A percentile compares a stretch with the other conserved stretches of the same genome.
Conservation (phyloP, 2,113 vertebrate species). For the Sapajus apella region DNA sequence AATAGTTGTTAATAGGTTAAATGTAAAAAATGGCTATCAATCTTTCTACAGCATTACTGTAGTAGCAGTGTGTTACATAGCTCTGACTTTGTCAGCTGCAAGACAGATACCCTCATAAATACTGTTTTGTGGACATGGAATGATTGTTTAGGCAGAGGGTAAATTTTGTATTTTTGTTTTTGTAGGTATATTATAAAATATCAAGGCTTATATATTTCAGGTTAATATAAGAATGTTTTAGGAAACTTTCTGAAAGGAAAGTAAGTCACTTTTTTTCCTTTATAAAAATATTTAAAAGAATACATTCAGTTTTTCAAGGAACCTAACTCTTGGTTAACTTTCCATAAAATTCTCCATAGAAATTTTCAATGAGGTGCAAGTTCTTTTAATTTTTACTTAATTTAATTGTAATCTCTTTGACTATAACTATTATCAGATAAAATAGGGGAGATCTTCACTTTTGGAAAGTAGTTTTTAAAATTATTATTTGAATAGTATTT, state of each 20-base stretch:
- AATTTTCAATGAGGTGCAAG: not conserved
- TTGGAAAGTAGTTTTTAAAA: slow-evolving; percentile 28
- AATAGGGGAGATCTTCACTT: not conserved
- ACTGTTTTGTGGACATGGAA: not conserved
- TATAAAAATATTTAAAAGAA: slow-evolving; percentile 23
- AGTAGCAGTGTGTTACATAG: not conserved
- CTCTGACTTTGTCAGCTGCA: not conserved
- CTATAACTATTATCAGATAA: not conserved
- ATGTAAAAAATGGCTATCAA: not conserved
- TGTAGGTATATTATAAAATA: not conserved
- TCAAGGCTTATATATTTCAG: not conserved
- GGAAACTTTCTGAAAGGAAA: slow-evolving; percentile 29
- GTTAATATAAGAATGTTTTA: not conserved
- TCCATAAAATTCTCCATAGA: not conserved
- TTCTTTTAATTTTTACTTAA: not conserved
- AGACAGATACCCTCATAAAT: not conserved
- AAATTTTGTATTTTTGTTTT: not conserved
- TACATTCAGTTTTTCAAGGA: slow-evolving; percentile 37
- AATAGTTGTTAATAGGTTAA: not conserved
- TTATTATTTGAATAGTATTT: slow-evolving; percentile 10
- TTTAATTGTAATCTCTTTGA: not conserved
- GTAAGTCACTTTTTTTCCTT: slow-evolving; percentile 17
- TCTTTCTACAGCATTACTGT: not conserved
- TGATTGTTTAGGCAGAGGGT: not conserved
- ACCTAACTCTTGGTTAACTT: not conserved